These are phyloP conservation scores for Agrochola macilenta DNA, from an alignment of 2,888 invertebrate genomes.

Conservation along the genomic window DNA sequence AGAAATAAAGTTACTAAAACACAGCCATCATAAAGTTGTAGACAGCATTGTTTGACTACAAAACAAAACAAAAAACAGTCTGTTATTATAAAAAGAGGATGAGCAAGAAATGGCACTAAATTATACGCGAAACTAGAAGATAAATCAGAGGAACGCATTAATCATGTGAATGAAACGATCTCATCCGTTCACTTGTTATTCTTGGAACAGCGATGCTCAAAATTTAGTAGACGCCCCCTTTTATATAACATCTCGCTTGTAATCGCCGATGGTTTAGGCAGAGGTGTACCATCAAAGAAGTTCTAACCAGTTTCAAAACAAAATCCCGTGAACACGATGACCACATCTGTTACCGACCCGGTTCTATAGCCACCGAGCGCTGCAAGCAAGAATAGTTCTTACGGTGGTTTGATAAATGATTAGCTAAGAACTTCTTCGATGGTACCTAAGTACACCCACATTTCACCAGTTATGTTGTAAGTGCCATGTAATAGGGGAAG, in stretches of 20 bases:
- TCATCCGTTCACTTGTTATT: slow-evolving; percentile 65
- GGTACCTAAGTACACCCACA: neutral
- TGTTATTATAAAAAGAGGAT: slow-evolving; percentile 61
- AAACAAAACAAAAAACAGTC: slow-evolving; percentile 54
- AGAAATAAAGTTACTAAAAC: slow-evolving; percentile 37
- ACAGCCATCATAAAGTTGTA: slow-evolving; percentile 55
- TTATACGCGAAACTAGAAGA: slow-evolving; percentile 67
- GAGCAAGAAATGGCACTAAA: slow-evolving; percentile 64
- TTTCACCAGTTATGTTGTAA: neutral
- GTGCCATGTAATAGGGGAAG: neutral
- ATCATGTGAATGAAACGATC: slow-evolving; percentile 71
- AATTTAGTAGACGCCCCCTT: slow-evolving; percentile 35
- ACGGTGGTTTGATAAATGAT: no score
- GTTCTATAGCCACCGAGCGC: no score
- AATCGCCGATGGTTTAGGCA: neutral
- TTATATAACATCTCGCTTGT: neutral
- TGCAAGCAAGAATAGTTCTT: no score
- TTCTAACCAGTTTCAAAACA: no score
- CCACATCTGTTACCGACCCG: no score
- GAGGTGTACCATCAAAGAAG: neutral
- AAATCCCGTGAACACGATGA: no score
- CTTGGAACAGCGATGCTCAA: slow-evolving; percentile 61
- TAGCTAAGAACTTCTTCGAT: no score
- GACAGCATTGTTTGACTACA: slow-evolving; percentile 63
- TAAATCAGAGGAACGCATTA: slow-evolving; percentile 70